Evolutionary conservation across 2,888 invertebrate genomes (phyloP).

Genomic region (Nomada fabriciana): DNA sequence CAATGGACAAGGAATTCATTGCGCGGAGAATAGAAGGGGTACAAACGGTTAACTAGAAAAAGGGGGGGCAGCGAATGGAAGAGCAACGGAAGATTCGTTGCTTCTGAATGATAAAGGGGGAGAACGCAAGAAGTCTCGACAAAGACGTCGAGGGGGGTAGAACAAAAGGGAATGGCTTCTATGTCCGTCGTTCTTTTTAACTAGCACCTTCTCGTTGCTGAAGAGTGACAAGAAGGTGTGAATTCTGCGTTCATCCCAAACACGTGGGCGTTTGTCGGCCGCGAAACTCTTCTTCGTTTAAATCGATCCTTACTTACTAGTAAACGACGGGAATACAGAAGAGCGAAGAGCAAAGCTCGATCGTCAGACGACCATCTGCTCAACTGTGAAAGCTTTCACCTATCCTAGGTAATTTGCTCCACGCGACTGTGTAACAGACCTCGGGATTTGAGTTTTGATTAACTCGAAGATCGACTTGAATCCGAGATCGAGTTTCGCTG

Average conservation of each 20-base stretch:
- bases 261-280: too few relatives aligned
- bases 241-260: conserved; percentile 34
- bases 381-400: too few relatives aligned
- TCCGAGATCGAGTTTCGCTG: conserved; percentile 75
- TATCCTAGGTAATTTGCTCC: too few relatives aligned
- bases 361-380: too few relatives aligned
- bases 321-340: too few relatives aligned
- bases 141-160: not conserved
- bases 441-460: conserved; percentile 77
- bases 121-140: conserved; percentile 14
- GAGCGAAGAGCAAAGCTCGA: too few relatives aligned
- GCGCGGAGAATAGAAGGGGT: conserved; percentile 4
- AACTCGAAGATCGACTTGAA: conserved; percentile 77
- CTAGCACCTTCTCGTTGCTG: not conserved
- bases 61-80: conserved; percentile 2
- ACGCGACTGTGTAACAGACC: not conserved
- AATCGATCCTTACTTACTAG: too few relatives aligned
- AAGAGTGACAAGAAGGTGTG: conserved; percentile 50
- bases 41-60: not conserved
- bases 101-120: conserved; percentile 14
- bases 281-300: too few relatives aligned
- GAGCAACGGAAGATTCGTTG: conserved; percentile 14
- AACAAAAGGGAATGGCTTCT: conserved; percentile 33
- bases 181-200: conserved; percentile 8
- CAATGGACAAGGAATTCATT: conserved; percentile 58